Evolutionary conservation across 1,140 invertebrate species (phyloP), one percentile per base, ranked within the genome.

Genomic region (Listronotus bonariensis): DNA sequence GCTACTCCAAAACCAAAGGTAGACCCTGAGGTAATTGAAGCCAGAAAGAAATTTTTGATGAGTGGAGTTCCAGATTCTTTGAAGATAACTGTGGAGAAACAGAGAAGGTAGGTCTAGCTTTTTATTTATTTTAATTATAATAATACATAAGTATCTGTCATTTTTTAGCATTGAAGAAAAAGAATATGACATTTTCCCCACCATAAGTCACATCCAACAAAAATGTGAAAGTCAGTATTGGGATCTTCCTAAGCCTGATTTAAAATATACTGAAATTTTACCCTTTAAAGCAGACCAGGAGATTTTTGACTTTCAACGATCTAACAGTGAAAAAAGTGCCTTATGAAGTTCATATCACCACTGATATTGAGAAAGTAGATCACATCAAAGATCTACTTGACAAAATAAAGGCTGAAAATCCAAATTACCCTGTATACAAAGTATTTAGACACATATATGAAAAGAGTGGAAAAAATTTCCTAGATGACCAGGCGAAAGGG

Each of bases 41-140:
- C 86, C n/a, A 84, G 82, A 69, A 80, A 82, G 64, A 82, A 82
- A 38, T 87, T 88, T 76, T 73, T 88, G 4, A 76, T 82, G 14
- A 87, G 85, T 64, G 85, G 83, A 7, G 79, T 86, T 3, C 85
- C 85, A 3, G 82, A 84, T 43, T 79, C 81, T 65, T 74, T 87
- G 36, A 82, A 81, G 40, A 83, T 82, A 71, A 78, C 78, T 45
- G 76, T 79, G 34, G 76, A 74, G 41, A 78, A 81, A 64, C 78
- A 81, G 53, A 77, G 79, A 14, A 76, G 68, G 60, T 76, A 67
- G 63, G 69, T 67, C 15, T 48, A 3, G n/a, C 5, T 26, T 26
- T 26, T 26, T 26, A 5, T 26, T 3, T 26, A 26, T 3, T 26
- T 26, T 26, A 3, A 26, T 26, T 26, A 26, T 26, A 5, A 26